phyloP scores from a whole-genome alignment of 1,140 invertebrate species.

The Papilio dardanus region DNA sequence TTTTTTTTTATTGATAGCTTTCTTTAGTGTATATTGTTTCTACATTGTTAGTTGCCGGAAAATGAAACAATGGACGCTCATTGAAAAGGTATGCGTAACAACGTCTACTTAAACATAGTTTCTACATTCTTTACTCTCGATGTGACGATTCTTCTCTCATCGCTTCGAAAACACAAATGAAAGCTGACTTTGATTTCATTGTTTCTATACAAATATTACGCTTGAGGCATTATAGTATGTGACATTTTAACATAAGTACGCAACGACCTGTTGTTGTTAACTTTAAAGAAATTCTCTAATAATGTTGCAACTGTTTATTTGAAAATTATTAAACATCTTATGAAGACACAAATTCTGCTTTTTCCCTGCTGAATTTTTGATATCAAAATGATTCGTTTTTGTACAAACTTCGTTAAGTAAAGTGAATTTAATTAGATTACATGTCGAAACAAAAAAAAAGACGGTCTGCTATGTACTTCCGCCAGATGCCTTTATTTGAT shows the following conservation, averaged over 20 bases:
- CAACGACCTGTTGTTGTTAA: too few species aligned
- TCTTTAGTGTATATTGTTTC: too few species aligned
- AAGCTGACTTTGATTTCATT: not conserved
- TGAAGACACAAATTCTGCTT: not conserved
- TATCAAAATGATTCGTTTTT: not conserved
- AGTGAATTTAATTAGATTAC: not conserved
- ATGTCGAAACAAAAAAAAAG: not conserved
- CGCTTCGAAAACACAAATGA: not conserved
- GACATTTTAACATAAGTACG: too few species aligned
- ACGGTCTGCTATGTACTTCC: not conserved
- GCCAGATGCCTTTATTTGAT: not conserved
- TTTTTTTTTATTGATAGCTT: too few species aligned
- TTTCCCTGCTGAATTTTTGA: not conserved
- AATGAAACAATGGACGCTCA: too few species aligned
- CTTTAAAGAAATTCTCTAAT: too few species aligned
- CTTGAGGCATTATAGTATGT: not conserved
- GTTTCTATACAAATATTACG: not conserved
- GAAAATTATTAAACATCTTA: not conserved
- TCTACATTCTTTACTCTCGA: not conserved
- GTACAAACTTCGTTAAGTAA: not conserved
- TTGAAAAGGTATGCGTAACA: too few species aligned
- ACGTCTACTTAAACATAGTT: too few species aligned
- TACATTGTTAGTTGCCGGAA: too few species aligned
- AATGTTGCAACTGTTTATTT: too few species aligned
- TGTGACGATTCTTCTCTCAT: not conserved